Evolutionary conservation across 1,140 invertebrate species (phyloP).

Genomic region (Chionoecetes opilio): DNA sequence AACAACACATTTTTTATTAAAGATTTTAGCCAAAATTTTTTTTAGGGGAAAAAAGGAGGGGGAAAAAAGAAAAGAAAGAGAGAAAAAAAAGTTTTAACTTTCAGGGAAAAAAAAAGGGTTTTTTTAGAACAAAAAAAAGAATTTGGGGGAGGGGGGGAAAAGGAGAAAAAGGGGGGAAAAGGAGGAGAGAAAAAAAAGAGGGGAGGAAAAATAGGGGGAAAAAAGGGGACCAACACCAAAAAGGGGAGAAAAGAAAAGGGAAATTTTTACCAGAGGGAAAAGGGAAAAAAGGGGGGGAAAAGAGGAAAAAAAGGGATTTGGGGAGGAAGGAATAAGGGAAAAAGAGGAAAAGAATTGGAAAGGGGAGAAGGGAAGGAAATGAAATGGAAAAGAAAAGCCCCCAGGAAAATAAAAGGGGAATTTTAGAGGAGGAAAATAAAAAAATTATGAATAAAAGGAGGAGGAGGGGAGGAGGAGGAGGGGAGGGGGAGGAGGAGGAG

Average conservation of each 20-base stretch:
- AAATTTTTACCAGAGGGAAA: not conserved
- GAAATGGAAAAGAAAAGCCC: not conserved
- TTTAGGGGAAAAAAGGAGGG: not conserved
- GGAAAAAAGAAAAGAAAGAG: not conserved
- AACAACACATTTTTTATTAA: no score
- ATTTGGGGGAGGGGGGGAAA: not conserved
- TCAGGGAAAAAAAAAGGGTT: not conserved
- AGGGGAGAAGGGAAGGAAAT: no score
- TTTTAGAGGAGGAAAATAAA: no score
- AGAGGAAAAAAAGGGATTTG: no score
- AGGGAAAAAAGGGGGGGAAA: not conserved
- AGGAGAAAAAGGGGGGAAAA: not conserved
- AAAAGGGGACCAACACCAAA: no score
- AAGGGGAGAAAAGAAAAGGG: not conserved
- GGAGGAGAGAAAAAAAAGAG: not conserved
- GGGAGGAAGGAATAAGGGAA: no score
- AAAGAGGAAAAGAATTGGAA: not conserved
- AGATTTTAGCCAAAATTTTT: no score
- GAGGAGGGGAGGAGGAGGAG: not conserved
- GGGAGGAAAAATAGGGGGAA: no score
- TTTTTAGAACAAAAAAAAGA: not conserved
- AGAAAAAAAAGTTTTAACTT: no score
- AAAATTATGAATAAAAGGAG: no score
- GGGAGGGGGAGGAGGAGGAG: not conserved
- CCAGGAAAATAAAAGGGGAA: not conserved